Evolutionary conservation across 2,888 invertebrate species (phyloP).

Genomic region (Nephrotoma flavescens): DNA sequence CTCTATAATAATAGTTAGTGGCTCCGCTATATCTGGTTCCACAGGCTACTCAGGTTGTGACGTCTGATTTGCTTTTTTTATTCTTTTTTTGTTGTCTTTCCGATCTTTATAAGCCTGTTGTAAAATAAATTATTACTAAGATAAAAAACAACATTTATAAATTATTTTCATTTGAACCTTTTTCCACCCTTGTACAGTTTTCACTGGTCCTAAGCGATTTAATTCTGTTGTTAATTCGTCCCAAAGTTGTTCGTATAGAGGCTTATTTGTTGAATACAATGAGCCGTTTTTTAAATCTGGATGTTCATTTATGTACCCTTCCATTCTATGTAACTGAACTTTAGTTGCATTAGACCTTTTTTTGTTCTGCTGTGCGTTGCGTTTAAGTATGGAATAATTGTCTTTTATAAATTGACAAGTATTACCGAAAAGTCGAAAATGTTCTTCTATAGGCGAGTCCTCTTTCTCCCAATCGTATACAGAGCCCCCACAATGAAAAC

Average conservation of each 20-base stretch:
- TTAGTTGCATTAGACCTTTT: not conserved
- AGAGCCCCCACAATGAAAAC: constrained; percentile 88
- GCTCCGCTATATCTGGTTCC: too few relatives aligned
- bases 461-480: too few relatives aligned
- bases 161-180: not conserved
- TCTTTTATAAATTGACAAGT: too few relatives aligned
- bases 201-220: not conserved
- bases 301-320: not conserved
- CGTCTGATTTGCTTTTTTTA: too few relatives aligned
- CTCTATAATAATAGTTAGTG: too few relatives aligned
- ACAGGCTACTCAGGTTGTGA: too few relatives aligned
- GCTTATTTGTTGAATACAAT: not conserved
- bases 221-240: not conserved
- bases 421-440: too few relatives aligned
- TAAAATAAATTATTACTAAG: not conserved
- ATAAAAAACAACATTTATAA: not conserved
- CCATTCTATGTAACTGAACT: not conserved
- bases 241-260: not conserved
- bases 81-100: not conserved
- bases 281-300: not conserved
- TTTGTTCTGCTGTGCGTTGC: not conserved
- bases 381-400: too few relatives aligned
- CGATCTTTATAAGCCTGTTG: not conserved
- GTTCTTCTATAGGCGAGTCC: too few relatives aligned
- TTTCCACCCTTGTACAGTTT: not conserved